phyloP scores from a whole-genome alignment of 2,113 vertebrate genomes.

The Eolophus roseicapilla region DNA sequence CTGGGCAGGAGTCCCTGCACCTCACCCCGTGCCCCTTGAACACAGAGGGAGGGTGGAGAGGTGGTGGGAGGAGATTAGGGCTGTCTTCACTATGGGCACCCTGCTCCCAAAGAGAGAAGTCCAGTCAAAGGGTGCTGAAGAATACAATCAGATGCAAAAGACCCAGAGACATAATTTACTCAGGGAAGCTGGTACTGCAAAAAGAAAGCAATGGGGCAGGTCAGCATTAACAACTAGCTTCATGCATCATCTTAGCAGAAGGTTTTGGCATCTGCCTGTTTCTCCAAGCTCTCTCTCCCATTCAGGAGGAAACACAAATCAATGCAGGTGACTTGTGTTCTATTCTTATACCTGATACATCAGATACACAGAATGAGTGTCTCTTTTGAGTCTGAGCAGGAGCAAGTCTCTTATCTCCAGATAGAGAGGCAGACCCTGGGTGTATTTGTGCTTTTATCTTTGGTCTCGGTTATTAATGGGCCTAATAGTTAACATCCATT shows the following conservation, averaged over 20 bases:
- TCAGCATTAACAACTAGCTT: background rate
- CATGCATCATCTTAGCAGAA: background rate
- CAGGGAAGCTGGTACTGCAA: background rate
- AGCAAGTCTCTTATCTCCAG: background rate
- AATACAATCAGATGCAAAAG: background rate
- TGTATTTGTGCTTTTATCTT: background rate
- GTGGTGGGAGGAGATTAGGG: background rate
- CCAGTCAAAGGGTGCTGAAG: background rate
- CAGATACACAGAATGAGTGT: background rate
- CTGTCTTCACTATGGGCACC: background rate
- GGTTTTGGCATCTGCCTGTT: background rate
- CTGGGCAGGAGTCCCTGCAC: background rate
- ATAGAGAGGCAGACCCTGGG: background rate
- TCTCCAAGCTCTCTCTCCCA: background rate
- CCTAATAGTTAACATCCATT: background rate
- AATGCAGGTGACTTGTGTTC: background rate
- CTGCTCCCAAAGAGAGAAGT: background rate
- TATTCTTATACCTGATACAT: background rate
- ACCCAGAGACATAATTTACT: background rate
- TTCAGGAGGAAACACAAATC: background rate
- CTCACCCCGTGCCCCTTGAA: rapidly evolving
- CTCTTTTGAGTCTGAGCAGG: background rate
- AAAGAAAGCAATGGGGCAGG: background rate
- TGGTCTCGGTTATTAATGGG: background rate
- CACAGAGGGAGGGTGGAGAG: background rate